phyloP scores from a whole-genome alignment of 2,888 invertebrate species.

The Unio pictorum region DNA sequence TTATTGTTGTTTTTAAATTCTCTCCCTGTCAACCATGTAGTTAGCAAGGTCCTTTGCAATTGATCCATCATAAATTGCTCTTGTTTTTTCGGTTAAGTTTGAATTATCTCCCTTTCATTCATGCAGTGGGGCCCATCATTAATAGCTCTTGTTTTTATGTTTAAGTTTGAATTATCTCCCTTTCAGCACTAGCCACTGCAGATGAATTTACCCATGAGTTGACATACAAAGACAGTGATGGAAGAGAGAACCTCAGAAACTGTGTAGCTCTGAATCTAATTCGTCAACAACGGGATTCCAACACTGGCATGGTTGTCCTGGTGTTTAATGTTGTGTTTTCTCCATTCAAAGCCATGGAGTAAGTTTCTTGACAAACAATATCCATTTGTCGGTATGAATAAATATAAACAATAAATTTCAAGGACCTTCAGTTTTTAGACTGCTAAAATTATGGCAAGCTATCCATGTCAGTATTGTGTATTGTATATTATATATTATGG shows the following conservation, averaged over 20 bases:
- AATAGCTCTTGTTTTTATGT: no score
- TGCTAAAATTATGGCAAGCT: no score
- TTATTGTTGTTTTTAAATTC: no score
- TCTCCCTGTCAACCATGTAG: not conserved
- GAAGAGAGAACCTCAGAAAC: slow-evolving; percentile 49
- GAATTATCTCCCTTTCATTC: not conserved
- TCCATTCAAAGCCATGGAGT: slow-evolving; percentile 68
- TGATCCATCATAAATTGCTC: no score
- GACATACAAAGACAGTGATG: slow-evolving; percentile 39
- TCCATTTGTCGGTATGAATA: no score
- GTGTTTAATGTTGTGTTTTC: slow-evolving; percentile 67
- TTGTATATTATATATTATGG: no score
- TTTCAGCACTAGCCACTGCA: slow-evolving; percentile 61
- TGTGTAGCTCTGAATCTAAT: slow-evolving; percentile 61
- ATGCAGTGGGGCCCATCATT: no score
- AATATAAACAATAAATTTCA: no score
- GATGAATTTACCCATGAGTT: slow-evolving; percentile 65
- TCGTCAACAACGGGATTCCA: slow-evolving; percentile 60
- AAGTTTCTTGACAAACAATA: slow-evolving; percentile 23
- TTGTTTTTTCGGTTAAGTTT: no score
- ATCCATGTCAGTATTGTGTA: no score
- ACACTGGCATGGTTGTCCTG: slow-evolving; percentile 65
- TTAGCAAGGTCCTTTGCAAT: no score
- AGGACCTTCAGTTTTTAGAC: no score
- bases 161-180: not conserved